Evolutionary conservation across 2,888 invertebrate species (phyloP).

Genomic region (Lissocephala sabroskyi): DNA sequence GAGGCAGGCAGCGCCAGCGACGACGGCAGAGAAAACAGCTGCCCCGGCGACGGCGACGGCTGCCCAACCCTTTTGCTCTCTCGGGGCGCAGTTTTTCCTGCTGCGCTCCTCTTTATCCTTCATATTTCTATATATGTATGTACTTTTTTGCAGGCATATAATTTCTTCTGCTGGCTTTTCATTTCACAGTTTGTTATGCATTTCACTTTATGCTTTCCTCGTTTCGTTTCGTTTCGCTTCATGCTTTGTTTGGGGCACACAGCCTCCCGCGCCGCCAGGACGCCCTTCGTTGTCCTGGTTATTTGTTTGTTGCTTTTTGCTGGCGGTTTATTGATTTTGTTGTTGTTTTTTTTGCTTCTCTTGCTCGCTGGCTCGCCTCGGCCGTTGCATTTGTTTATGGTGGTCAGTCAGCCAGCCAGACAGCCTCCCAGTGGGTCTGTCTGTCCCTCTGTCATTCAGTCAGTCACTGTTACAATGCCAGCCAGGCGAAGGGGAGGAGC

Average conservation of each 20-base stretch:
- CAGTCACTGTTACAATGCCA: conserved; percentile 65
- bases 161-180: conserved; percentile 25
- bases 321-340: conserved; percentile 47
- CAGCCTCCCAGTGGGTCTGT: conserved; percentile 6
- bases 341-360: conserved; percentile 1
- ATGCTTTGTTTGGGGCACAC: conserved; percentile 11
- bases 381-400: conserved; percentile 44
- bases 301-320: conserved; percentile 28
- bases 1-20: conserved; percentile 15
- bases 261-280: background rate
- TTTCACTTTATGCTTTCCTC: conserved; percentile 14
- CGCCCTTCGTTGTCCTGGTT: conserved; percentile 21
- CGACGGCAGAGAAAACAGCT: background rate
- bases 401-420: conserved; percentile 31
- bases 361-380: conserved; percentile 39
- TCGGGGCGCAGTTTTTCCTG: background rate
- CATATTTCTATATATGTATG: conserved; percentile 16
- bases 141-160: conserved; percentile 33
- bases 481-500: conserved; percentile 34
- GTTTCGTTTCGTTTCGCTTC: conserved; percentile 7
- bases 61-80: background rate
- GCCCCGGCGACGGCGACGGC: conserved; percentile 2
- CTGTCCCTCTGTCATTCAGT: conserved; percentile 62
- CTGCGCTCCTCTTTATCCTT: background rate
- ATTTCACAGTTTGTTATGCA: conserved; percentile 34